These are phyloP conservation scores for Tenebrio molitor DNA, from an alignment of 1,140 invertebrate genomes.

Conservation along the genomic window DNA sequence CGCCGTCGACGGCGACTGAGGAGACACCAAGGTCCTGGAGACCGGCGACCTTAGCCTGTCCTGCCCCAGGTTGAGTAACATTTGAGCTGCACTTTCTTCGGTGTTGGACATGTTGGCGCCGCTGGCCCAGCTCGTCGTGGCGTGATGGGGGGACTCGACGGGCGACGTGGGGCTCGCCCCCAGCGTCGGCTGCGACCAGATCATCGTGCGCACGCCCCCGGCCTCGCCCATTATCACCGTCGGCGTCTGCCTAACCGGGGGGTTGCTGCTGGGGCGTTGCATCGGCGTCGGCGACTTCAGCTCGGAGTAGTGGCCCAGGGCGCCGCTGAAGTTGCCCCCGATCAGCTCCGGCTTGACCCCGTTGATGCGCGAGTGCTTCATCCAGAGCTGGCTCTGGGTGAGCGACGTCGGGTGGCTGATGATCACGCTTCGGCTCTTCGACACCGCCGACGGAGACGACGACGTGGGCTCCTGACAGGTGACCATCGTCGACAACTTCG, in stretches of 20 bases:
- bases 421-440: constrained; percentile 65
- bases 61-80: constrained; percentile 85
- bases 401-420: constrained; percentile 65
- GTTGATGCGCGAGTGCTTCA: constrained; percentile 76
- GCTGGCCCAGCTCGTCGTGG: constrained; percentile 62
- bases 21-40: constrained; percentile 51
- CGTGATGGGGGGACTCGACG: constrained; percentile 61
- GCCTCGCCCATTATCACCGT: constrained; percentile 93
- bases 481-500: constrained; percentile 47
- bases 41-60: constrained; percentile 55
- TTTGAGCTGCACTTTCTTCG: constrained; percentile 83
- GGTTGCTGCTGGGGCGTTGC: constrained; percentile 67
- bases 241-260: constrained; percentile 79
- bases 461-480: constrained; percentile 61
- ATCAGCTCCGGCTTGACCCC: constrained; percentile 85
- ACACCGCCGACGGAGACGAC: constrained; percentile 62
- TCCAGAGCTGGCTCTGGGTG: constrained; percentile 72
- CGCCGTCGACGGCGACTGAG: constrained; percentile 51
- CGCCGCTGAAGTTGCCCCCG: constrained; percentile 73
- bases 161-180: constrained; percentile 66
- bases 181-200: constrained; percentile 82
- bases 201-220: constrained; percentile 91
- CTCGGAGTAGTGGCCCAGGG: constrained; percentile 75
- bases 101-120: constrained; percentile 66
- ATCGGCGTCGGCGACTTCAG: constrained; percentile 70